Evolutionary conservation across 2,888 invertebrate species (phyloP), one percentile per base, ranked within the genome.

Genomic region (Luperina testacea): DNA sequence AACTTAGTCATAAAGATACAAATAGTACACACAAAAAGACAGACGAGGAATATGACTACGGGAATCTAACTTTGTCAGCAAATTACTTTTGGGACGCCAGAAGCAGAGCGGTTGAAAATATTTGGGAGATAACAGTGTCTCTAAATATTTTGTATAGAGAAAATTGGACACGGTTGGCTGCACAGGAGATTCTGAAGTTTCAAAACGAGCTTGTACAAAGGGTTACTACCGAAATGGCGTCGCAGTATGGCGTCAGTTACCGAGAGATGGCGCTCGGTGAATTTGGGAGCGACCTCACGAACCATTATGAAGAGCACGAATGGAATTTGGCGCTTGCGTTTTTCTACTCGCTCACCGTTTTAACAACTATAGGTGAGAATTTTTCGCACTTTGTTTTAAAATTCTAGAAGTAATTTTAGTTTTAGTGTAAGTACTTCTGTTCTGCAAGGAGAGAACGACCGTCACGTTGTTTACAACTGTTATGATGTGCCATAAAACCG

Each of bases 291-390:
- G 95, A 95, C 91, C 88, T 95, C 88, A 92, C 93, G 87, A 94
- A 95, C 94, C 94, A 96, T 94, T 95, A 95, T 87, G 96, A 97
- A 87, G 98, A 98, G 89, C 97, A 98, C 93, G 98, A 98, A 94
- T 99, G 98, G 98, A 98, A 98, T 94, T 98, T 98, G 94, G 98
- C 98, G 77, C 98, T 98, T 91, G 99, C 99, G 76, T 99, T 99
- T 96, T 98, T 99, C 90, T 99, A 99, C 96, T 99, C 99, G 42
- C 97, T 99, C 89, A 99, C 99, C 61, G 99, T 99, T 87, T 97
- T 99, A 90, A 99, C 99, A 72, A 99, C 98, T 82, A 98, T 98
- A 93, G 98, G 98, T 98, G 94, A 98, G 98, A 97, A 75, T 77
- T 77, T 80, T 75, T 51, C 8, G 8, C 11, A 70, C 59, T 76